phyloP scores from a whole-genome alignment of 1,140 invertebrate genomes.

The Ectropis grisescens region DNA sequence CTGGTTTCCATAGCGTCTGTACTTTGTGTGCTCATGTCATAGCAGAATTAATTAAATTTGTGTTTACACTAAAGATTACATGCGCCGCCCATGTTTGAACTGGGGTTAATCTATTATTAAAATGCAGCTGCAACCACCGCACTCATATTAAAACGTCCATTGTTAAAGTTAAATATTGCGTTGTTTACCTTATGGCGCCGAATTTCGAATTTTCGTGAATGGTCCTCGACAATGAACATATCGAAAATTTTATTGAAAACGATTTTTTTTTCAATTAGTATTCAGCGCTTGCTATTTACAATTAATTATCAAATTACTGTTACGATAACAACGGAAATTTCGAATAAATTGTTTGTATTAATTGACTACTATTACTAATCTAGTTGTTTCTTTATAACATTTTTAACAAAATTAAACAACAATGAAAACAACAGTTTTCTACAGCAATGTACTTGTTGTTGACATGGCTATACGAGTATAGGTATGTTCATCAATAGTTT shows the following conservation, averaged over 20 bases:
- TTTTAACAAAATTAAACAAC: too few relatives aligned
- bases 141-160: slow-evolving; percentile 8
- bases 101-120: slow-evolving; percentile 20
- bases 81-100: slow-evolving; percentile 8
- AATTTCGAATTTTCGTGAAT: not conserved
- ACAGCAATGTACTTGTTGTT: too few relatives aligned
- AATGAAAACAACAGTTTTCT: too few relatives aligned
- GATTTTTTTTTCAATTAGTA: not conserved
- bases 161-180: slow-evolving; percentile 8
- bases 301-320: too few relatives aligned
- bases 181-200: not conserved
- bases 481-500: too few relatives aligned
- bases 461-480: too few relatives aligned
- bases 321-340: too few relatives aligned
- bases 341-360: too few relatives aligned
- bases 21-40: slow-evolving; percentile 10
- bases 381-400: too few relatives aligned
- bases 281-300: not conserved
- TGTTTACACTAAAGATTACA: slow-evolving; percentile 22
- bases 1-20: too few relatives aligned
- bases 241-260: not conserved
- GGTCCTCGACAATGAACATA: not conserved
- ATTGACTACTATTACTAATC: too few relatives aligned
- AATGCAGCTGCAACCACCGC: slow-evolving; percentile 14
- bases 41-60: slow-evolving; percentile 20